Percentiles rank a stretch among this genome's conserved stretches.
Conservation (phyloP, 2,113 vertebrate genomes). For the Tachysurus vachellii region DNA sequence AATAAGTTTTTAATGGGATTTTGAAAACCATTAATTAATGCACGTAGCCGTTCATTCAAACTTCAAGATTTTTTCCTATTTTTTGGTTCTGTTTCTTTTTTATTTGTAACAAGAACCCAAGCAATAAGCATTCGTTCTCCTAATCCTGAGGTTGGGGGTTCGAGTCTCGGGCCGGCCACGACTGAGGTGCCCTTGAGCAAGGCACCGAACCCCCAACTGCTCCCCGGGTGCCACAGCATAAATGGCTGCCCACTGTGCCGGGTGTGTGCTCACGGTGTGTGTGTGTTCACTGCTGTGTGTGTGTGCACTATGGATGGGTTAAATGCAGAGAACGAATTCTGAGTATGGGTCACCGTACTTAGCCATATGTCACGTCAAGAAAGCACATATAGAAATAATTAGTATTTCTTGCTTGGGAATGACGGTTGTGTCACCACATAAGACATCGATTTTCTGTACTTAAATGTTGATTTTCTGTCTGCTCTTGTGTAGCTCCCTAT, state of each 20-base stretch:
- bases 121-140: neutral
- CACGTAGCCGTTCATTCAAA: neutral
- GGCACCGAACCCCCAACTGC: too few relatives aligned
- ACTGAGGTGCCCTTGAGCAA: too few relatives aligned
- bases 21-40: conserved; percentile 23
- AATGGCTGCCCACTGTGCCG: too few relatives aligned
- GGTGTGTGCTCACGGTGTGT: too few relatives aligned
- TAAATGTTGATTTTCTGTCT: conserved; percentile 6
- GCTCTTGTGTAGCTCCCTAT: conserved; percentile 85
- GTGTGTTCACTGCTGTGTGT: too few relatives aligned
- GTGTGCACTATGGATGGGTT: too few relatives aligned
- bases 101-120: neutral
- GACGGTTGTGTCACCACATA: neutral
- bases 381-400: neutral
- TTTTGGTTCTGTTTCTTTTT: neutral
- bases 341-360: too few relatives aligned
- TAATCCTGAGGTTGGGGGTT: too few relatives aligned
- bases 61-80: neutral
- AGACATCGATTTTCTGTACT: neutral
- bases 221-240: too few relatives aligned
- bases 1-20: conserved; percentile 19
- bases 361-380: neutral
- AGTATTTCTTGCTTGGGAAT: neutral
- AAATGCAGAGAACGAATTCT: too few relatives aligned
- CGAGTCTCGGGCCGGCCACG: too few relatives aligned